Percentiles rank a stretch among this genome's conserved stretches.
Conservation (phyloP, 2,797 vertebrate genomes). For the Helarctos malayanus region DNA sequence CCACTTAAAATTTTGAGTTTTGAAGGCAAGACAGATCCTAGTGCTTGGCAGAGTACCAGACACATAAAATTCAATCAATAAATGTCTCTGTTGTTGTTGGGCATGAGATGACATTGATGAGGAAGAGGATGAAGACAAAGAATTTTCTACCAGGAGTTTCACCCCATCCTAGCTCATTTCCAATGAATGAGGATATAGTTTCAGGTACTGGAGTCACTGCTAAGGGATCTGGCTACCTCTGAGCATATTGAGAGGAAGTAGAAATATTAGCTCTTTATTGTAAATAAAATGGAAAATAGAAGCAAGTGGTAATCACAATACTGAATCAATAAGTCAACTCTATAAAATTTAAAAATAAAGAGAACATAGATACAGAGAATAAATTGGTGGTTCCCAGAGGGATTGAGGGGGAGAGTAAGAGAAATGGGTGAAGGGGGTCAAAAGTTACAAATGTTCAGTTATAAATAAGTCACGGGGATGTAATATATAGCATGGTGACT, state of each 20-base stretch:
- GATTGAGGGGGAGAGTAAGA: background rate
- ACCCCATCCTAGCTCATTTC: background rate
- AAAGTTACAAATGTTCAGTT: background rate
- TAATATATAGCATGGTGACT: background rate
- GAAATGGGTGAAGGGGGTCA: background rate
- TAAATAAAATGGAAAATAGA: slow-evolving; percentile 46
- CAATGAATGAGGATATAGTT: slow-evolving; percentile 31
- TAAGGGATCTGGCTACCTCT: slow-evolving; percentile 27
- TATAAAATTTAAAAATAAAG: slow-evolving; percentile 23
- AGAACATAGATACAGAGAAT: background rate
- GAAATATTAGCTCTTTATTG: slow-evolving; percentile 31
- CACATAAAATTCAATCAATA: slow-evolving; percentile 8
- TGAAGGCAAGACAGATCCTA: background rate
- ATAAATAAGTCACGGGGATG: background rate
- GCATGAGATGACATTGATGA: background rate
- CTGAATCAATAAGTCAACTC: slow-evolving; percentile 28
- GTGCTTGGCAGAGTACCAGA: background rate
- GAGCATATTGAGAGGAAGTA: background rate
- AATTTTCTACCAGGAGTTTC: slow-evolving; percentile 41
- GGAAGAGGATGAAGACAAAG: slow-evolving; percentile 47
- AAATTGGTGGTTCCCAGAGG: background rate
- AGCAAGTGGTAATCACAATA: background rate
- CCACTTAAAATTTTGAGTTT: background rate
- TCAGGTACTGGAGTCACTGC: background rate
- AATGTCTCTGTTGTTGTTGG: slow-evolving; percentile 53